Evolutionary conservation across 1,140 invertebrate genomes (phyloP).

Genomic region (Anthonomus grandis): DNA sequence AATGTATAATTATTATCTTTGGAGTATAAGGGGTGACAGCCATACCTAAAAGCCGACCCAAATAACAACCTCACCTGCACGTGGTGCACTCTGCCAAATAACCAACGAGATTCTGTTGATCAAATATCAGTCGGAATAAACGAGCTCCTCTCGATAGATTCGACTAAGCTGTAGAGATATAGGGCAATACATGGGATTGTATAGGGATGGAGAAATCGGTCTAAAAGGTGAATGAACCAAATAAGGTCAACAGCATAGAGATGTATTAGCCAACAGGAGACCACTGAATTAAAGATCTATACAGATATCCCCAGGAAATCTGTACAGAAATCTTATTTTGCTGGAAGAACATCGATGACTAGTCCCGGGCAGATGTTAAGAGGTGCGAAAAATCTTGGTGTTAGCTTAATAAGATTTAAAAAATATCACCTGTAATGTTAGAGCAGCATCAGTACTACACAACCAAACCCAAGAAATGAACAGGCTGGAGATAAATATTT

Average conservation of each 20-base stretch:
- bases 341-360: slow-evolving; percentile 10
- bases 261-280: too few relatives aligned
- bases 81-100: slow-evolving; percentile 3
- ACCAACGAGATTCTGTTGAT: not conserved
- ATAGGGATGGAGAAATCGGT: slow-evolving; percentile 17
- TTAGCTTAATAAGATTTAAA: not conserved
- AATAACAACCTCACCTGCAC: slow-evolving; percentile 8
- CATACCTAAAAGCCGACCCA: slow-evolving; percentile 5
- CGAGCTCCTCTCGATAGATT: slow-evolving; percentile 27
- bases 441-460: slow-evolving; percentile 14
- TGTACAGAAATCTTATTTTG: slow-evolving; percentile 5
- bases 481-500: slow-evolving; percentile 18
- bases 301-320: slow-evolving; percentile 10
- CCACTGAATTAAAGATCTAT: slow-evolving; percentile 14
- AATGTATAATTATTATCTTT: too few relatives aligned
- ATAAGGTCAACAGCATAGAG: slow-evolving; percentile 5
- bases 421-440: slow-evolving; percentile 11
- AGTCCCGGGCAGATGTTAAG: slow-evolving; percentile 17
- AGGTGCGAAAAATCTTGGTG: slow-evolving; percentile 14
- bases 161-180: slow-evolving; percentile 2
- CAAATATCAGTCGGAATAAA: not conserved
- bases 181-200: slow-evolving; percentile 23
- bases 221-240: slow-evolving; percentile 20
- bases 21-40: slow-evolving; percentile 5
- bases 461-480: slow-evolving; percentile 17